These are phyloP conservation scores for Drosophila anceps DNA, from an alignment of 2,888 invertebrate genomes.

Conservation along the genomic window DNA sequence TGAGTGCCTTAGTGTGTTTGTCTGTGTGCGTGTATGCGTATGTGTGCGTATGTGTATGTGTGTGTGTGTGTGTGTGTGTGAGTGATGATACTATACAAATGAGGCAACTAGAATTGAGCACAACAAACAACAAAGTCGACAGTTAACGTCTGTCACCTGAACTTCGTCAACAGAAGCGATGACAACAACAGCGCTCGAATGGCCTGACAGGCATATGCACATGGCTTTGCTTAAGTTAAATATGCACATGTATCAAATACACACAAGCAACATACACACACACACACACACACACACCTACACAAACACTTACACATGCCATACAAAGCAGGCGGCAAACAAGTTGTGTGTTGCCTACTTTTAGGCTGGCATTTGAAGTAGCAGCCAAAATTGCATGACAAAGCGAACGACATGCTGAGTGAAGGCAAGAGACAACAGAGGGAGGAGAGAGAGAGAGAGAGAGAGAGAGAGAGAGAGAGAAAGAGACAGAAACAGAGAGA, in stretches of 20 bases:
- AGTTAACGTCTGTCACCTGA: conserved; percentile 64
- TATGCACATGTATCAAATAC: conserved; percentile 57
- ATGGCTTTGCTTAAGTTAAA: conserved; percentile 58
- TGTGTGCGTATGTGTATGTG: too few species aligned
- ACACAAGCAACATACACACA: conserved; percentile 8
- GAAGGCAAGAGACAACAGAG: neutral
- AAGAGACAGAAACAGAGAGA: neutral
- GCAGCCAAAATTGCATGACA: conserved; percentile 20
- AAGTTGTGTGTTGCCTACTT: conserved; percentile 61
- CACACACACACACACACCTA: neutral
- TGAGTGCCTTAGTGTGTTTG: conserved; percentile 14
- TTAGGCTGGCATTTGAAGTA: conserved; percentile 36
- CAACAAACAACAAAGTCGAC: conserved; percentile 46
- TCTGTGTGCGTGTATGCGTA: conserved; percentile 21
- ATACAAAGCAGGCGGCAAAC: conserved; percentile 15
- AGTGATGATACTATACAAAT: conserved; percentile 56
- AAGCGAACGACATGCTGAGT: neutral
- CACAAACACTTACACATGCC: neutral
- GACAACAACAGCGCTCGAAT: conserved; percentile 29
- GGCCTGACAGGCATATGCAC: conserved; percentile 48
- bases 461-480: neutral
- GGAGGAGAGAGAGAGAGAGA: neutral
- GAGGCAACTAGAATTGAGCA: conserved; percentile 45
- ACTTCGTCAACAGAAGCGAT: conserved; percentile 61
- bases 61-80: conserved; percentile 20